Evolutionary conservation across 1,140 invertebrate genomes (phyloP).

Genomic region (Elysia chlorotica): DNA sequence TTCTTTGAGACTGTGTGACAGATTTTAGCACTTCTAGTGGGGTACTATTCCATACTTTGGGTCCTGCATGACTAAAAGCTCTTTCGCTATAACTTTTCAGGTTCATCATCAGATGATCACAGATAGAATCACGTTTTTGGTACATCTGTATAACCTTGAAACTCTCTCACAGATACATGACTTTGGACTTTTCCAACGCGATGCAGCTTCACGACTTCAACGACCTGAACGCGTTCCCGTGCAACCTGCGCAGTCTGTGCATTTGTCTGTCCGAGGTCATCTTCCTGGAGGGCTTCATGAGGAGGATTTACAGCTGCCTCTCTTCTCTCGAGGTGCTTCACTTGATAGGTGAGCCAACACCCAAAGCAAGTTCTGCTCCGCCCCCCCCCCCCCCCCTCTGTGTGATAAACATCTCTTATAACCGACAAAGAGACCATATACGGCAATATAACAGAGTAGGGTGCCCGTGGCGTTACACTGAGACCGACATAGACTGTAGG

Average conservation of each 20-base stretch:
- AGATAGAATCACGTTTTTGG: too few species aligned
- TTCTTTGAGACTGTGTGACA: not conserved
- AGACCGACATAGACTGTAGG: too few species aligned
- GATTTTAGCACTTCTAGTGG: not conserved
- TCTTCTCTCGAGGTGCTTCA: conserved; percentile 98
- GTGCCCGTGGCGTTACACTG: too few species aligned
- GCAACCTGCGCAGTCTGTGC: conserved; percentile 95
- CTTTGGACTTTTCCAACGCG: conserved; percentile 96
- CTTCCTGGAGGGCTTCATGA: conserved; percentile 99
- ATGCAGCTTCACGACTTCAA: conserved; percentile 99
- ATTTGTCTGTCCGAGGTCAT: conserved; percentile 99
- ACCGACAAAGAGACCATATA: too few species aligned
- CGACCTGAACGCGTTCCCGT: conserved; percentile 97
- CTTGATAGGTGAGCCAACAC: conserved; percentile 79
- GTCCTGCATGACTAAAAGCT: not conserved
- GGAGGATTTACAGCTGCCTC: conserved; percentile 99
- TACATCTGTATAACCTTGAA: too few species aligned
- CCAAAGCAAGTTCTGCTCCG: not conserved
- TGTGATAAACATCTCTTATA: too few species aligned
- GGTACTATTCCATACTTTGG: not conserved
- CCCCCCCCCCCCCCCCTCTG: too few species aligned
- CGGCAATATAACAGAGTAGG: too few species aligned
- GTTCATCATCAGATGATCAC: too few species aligned
- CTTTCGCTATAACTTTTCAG: too few species aligned
- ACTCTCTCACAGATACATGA: conserved; percentile 78